Conservation (phyloP, 2,888 invertebrate genomes). For the Diachrysia chrysitis region DNA sequence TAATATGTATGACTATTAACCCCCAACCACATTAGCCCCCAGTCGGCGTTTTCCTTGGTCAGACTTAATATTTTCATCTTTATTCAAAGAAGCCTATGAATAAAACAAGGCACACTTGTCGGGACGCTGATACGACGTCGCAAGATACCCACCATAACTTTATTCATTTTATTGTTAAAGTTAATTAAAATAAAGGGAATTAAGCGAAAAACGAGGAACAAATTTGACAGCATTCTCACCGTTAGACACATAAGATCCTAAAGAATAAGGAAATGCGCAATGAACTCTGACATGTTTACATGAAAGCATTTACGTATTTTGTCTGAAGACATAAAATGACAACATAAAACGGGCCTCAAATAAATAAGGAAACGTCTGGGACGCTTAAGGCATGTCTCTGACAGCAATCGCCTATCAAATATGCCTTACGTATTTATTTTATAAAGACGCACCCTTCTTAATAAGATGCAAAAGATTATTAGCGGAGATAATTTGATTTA, state of each 20-base stretch:
- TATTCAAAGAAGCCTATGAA: constrained; percentile 87
- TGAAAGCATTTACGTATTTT: constrained; percentile 48
- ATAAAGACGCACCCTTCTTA: constrained; percentile 33
- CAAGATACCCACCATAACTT: constrained; percentile 77
- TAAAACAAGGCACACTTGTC: constrained; percentile 81
- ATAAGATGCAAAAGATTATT: constrained; percentile 37
- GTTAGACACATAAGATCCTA: constrained; percentile 23
- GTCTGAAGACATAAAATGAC: constrained; percentile 36
- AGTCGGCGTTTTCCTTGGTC: constrained; percentile 77
- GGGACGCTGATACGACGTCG: constrained; percentile 71
- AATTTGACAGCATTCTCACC: constrained; percentile 27
- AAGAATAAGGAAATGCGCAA: constrained; percentile 29
- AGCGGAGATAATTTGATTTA: constrained; percentile 44
- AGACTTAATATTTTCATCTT: constrained; percentile 88
- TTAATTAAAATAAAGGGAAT: constrained; percentile 76
- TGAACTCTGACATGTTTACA: constrained; percentile 44
- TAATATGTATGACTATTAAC: constrained; percentile 86
- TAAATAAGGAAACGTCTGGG: constrained; percentile 43
- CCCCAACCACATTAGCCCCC: constrained; percentile 78
- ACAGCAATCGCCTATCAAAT: constrained; percentile 41
- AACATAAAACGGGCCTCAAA: constrained; percentile 35
- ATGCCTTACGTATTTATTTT: constrained; percentile 28
- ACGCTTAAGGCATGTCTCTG: constrained; percentile 42
- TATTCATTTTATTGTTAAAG: constrained; percentile 79
- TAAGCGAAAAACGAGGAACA: constrained; percentile 25